phyloP scores from a whole-genome alignment of 1,140 invertebrate species.

The Thalassaphorura encarpata region DNA sequence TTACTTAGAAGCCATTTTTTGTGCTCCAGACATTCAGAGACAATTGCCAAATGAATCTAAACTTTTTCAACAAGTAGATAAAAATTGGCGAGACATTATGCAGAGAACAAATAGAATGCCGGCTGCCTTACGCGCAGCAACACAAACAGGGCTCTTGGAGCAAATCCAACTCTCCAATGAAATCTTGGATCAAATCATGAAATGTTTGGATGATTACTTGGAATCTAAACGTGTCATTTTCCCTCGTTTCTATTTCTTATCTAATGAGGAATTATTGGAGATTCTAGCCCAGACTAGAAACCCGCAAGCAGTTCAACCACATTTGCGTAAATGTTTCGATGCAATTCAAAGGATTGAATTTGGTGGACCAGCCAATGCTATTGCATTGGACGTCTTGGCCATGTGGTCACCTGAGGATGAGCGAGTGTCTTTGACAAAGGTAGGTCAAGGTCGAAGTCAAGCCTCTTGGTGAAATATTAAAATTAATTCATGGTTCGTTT shows the following conservation, averaged over 20 bases:
- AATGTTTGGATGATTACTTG: slow-evolving; percentile 66
- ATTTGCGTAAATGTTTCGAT: slow-evolving; percentile 82
- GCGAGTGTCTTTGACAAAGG: slow-evolving; percentile 59
- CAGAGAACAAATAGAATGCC: slow-evolving; percentile 57
- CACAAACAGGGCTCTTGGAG: slow-evolving; percentile 54
- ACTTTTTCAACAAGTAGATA: slow-evolving; percentile 71
- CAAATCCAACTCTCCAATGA: slow-evolving; percentile 62
- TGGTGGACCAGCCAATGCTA: slow-evolving; percentile 40
- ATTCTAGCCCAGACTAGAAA: slow-evolving; percentile 73
- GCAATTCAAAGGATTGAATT: slow-evolving; percentile 70
- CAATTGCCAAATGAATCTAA: slow-evolving; percentile 74
- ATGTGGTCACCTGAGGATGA: slow-evolving; percentile 82
- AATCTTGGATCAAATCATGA: slow-evolving; percentile 67
- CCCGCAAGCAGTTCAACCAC: slow-evolving; percentile 75
- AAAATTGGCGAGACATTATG: slow-evolving; percentile 77
- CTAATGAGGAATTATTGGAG: slow-evolving; percentile 86
- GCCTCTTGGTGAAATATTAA: slow-evolving; percentile 4
- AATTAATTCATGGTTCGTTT: slow-evolving; percentile 6
- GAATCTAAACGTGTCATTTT: slow-evolving; percentile 84
- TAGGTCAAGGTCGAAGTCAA: slow-evolving; percentile 31
- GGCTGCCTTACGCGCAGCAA: slow-evolving; percentile 56
- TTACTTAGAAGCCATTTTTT: slow-evolving; percentile 77
- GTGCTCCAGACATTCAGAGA: slow-evolving; percentile 76
- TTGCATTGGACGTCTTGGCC: slow-evolving; percentile 69
- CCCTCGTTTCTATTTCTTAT: slow-evolving; percentile 86